A percentile compares a stretch with the other conserved stretches of the same genome.
These are phyloP conservation scores for Drymonia ruficornis DNA, from an alignment of 2,888 invertebrate genomes.

Conservation along the genomic window DNA sequence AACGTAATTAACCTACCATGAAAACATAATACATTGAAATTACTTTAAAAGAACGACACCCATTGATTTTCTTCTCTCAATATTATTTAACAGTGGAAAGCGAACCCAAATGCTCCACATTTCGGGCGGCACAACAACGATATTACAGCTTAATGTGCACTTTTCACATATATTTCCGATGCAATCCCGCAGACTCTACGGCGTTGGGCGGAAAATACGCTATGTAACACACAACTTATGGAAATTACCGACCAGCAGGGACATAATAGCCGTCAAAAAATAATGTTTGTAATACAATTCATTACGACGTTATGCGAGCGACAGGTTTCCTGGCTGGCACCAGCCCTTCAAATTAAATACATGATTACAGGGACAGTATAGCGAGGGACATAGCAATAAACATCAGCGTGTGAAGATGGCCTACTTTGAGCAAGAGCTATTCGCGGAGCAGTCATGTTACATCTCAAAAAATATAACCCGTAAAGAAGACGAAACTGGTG, in stretches of 20 bases:
- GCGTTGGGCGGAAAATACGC: background rate
- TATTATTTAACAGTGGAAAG: background rate
- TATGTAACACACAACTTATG: constrained; percentile 11
- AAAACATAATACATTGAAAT: no score
- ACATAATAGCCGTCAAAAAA: background rate
- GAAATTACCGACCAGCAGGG: constrained; percentile 4
- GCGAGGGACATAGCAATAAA: background rate
- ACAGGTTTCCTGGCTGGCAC: no score
- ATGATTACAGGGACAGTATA: no score
- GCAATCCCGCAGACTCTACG: constrained; percentile 17
- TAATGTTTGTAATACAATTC: no score
- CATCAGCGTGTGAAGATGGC: background rate
- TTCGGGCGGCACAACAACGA: constrained; percentile 7
- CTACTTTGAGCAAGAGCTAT: background rate
- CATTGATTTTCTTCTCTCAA: background rate
- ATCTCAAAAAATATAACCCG: background rate
- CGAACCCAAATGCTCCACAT: background rate
- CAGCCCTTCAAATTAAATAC: no score
- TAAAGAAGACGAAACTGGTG: background rate
- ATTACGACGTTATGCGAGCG: no score
- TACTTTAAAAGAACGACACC: background rate
- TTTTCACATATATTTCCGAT: constrained; percentile 22
- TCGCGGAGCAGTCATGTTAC: background rate
- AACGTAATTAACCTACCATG: no score
- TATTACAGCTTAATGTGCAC: constrained; percentile 28